Base-by-base conservation (phyloP, 2,113 vertebrate species). In the Pygoscelis adeliae region DNA sequence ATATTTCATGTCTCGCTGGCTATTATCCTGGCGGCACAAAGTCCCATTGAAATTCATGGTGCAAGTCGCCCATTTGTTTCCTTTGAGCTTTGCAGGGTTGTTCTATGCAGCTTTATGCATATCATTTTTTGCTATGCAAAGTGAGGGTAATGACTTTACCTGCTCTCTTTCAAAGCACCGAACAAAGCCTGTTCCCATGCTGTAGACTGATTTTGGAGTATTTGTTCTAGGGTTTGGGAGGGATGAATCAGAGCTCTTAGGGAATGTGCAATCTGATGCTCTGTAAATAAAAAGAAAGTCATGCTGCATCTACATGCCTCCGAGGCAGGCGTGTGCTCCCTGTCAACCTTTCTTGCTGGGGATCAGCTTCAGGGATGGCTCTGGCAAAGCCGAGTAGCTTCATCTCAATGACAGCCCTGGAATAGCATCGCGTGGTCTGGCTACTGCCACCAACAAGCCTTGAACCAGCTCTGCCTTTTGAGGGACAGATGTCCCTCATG, bases 81-180 rank as follows among this genome's bases (percentile, higher is more conserved):
- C 94, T 96, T 88, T 95, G 96, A 97, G 95, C 97, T 95, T 96
- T 93, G 93, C 95, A 94, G 93, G 89, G 91, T 21, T 96, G 71
- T 90, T 96, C 95, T 82, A 4, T 89, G 95, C 91, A 94, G 96
- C 79, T 95, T 97, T 97, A 95, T 93, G 91, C 95, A 94, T 96
- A 95, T 97, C 86, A 91, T 95, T 95, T 96, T 91, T 91, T 93
- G 91, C 89, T 92, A 95, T 97, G 95, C 97, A 96, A 97, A 97
- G 88, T 94, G 95, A 97, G 97, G 96, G 93, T 96, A 97, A 96
- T 96, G 93, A 96, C 92, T 97, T 97, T 92, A 97, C 96, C 95
- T 96, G 95, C 83, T 94, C 65, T 84, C 90, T 96, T 97, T 96
- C 93, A 96, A 59, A 94, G 90, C 94, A 30, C 79, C 79, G 94